Percentiles rank a stretch among this genome's conserved stretches.
Conservation (phyloP, 2,888 invertebrate genomes). For the Eilema griseolum region DNA sequence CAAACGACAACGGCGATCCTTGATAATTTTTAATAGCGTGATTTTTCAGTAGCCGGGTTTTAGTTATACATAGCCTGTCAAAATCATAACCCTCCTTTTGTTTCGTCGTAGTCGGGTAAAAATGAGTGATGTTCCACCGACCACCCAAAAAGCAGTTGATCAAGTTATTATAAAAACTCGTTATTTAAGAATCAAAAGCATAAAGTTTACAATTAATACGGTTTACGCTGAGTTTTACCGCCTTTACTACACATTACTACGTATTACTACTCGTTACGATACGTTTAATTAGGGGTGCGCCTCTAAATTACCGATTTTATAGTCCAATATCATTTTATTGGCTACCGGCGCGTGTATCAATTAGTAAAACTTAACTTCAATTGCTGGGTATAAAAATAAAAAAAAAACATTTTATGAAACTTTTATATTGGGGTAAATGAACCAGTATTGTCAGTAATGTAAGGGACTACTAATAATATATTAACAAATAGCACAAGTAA, state of each 20-base stretch:
- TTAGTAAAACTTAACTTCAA: conserved; percentile 18
- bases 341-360: conserved; percentile 18
- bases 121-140: conserved; percentile 1
- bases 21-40: too few relatives aligned
- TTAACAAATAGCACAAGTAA: not conserved
- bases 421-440: conserved; percentile 3
- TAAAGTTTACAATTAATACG: conserved; percentile 11
- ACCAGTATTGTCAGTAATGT: not conserved
- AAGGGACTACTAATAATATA: not conserved
- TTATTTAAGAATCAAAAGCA: conserved; percentile 7
- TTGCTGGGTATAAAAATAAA: not conserved
- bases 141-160: conserved; percentile 15
- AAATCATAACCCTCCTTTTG: too few relatives aligned
- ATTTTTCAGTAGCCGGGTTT: too few relatives aligned
- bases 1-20: too few relatives aligned
- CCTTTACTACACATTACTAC: conserved; percentile 19
- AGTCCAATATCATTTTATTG: conserved; percentile 40
- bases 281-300: conserved; percentile 28
- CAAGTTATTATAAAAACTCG: conserved; percentile 6
- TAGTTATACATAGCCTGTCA: too few relatives aligned
- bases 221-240: not conserved
- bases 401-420: not conserved
- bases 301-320: conserved; percentile 44
- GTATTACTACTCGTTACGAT: conserved; percentile 16
- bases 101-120: too few relatives aligned